These are phyloP conservation scores for Xestia xanthographa DNA, from an alignment of 2,888 invertebrate genomes.

Conservation along the genomic window DNA sequence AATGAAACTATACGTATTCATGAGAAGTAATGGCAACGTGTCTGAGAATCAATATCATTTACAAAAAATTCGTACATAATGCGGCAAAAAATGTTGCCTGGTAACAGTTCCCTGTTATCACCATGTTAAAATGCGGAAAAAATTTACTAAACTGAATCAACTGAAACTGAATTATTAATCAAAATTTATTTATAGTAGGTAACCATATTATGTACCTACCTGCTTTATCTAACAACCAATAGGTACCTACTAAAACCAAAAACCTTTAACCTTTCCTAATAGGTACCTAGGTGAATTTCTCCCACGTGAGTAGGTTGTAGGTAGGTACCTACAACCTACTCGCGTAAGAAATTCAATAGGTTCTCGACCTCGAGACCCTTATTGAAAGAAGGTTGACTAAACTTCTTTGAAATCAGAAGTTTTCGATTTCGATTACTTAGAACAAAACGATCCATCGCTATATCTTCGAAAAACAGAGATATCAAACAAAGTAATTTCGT, in stretches of 20 bases:
- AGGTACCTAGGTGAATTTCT: too few species aligned
- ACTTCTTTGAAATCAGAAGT: conserved; percentile 13
- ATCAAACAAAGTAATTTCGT: conserved; percentile 6
- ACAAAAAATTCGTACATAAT: neutral
- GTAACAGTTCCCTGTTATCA: conserved; percentile 23
- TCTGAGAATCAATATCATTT: neutral
- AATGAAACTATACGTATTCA: neutral
- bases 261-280: neutral
- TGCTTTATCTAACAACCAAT: neutral
- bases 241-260: neutral
- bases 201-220: neutral
- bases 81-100: conserved; percentile 14
- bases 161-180: too few species aligned
- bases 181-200: neutral
- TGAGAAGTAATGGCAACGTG: neutral
- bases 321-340: neutral
- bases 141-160: neutral
- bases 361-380: conserved; percentile 10
- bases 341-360: neutral
- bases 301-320: too few species aligned
- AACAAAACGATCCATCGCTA: neutral
- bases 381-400: conserved; percentile 5
- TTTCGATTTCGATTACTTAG: neutral
- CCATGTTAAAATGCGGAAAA: neutral
- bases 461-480: neutral